Conservation (phyloP, 2,888 invertebrate species). For the Steromphala cineraria region DNA sequence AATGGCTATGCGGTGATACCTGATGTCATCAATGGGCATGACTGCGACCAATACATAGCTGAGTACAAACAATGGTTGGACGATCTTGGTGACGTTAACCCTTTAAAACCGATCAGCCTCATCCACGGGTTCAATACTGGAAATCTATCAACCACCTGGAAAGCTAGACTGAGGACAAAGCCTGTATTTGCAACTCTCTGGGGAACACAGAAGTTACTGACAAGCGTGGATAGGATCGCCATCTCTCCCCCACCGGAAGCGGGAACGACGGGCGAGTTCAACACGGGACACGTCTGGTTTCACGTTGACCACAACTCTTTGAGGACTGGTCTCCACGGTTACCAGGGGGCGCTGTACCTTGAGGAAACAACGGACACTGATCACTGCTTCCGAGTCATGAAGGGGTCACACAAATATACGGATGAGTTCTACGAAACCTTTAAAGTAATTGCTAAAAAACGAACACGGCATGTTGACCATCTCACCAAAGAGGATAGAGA, state of each 20-base stretch:
- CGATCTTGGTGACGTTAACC: conserved; percentile 27
- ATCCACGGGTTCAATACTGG: conserved; percentile 49
- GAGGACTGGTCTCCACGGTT: conserved; percentile 52
- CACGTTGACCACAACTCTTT: conserved; percentile 55
- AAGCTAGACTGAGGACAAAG: conserved; percentile 43
- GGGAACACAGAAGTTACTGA: conserved; percentile 61
- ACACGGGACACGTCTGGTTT: conserved; percentile 36
- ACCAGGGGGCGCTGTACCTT: conserved; percentile 59
- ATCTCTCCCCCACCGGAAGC: conserved; percentile 58
- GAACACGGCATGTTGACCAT: conserved; percentile 34
- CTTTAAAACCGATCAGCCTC: conserved; percentile 35
- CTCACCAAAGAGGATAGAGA: conserved; percentile 37
- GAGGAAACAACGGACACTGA: conserved; percentile 55
- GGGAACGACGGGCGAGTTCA: conserved; percentile 30
- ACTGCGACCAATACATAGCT: conserved; percentile 31
- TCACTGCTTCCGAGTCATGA: conserved; percentile 51
- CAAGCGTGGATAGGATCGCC: conserved; percentile 58
- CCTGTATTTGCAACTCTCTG: conserved; percentile 55
- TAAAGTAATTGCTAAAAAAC: conserved; percentile 17
- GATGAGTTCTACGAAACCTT: conserved; percentile 40
- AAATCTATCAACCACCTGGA: conserved; percentile 50
- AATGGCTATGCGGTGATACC: conserved; percentile 37
- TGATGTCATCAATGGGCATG: conserved; percentile 28
- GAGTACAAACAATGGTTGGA: conserved; percentile 33
- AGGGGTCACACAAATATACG: conserved; percentile 48